phyloP scores from a whole-genome alignment of 2,888 invertebrate genomes.

The Caenorhabditis sinica region DNA sequence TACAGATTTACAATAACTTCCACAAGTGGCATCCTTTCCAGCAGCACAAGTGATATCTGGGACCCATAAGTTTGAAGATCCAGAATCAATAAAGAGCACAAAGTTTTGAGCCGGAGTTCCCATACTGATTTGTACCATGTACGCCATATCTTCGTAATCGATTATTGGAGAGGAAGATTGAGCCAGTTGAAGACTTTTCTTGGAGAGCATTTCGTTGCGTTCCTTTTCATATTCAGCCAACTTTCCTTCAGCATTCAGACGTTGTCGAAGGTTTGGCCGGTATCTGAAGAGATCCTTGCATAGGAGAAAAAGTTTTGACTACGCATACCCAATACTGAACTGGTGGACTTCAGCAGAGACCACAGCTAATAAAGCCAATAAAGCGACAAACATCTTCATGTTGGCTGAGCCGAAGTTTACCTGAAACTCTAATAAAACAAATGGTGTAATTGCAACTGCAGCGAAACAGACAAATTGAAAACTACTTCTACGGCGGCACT shows the following conservation, averaged over 20 bases:
- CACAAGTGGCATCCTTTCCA: constrained; percentile 64
- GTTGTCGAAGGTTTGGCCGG: constrained; percentile 65
- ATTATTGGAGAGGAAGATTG: constrained; percentile 58
- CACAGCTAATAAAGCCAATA: constrained; percentile 34
- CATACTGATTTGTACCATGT: constrained; percentile 71
- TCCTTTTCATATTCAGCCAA: constrained; percentile 64
- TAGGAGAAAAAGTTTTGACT: not conserved
- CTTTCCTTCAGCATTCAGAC: constrained; percentile 63
- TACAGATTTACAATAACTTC: constrained; percentile 68
- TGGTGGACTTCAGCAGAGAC: constrained; percentile 65
- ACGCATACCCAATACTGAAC: constrained; percentile 48
- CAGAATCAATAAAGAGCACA: constrained; percentile 76
- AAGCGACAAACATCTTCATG: constrained; percentile 29
- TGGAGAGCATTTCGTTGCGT: constrained; percentile 23
- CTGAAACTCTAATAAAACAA: not conserved
- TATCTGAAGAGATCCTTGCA: constrained; percentile 23
- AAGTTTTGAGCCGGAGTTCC: constrained; percentile 78
- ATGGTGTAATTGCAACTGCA: constrained; percentile 9
- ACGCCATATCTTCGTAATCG: constrained; percentile 74
- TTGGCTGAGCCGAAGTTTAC: not conserved
- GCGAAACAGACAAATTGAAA: not conserved
- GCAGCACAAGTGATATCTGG: constrained; percentile 68
- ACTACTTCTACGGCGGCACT: constrained; percentile 19
- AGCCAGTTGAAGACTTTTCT: constrained; percentile 51
- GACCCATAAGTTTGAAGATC: constrained; percentile 77